Percentiles rank a stretch among this genome's conserved stretches.
phyloP scores from a whole-genome alignment of 2,797 vertebrate genomes.

The Pangasius krempfi region DNA sequence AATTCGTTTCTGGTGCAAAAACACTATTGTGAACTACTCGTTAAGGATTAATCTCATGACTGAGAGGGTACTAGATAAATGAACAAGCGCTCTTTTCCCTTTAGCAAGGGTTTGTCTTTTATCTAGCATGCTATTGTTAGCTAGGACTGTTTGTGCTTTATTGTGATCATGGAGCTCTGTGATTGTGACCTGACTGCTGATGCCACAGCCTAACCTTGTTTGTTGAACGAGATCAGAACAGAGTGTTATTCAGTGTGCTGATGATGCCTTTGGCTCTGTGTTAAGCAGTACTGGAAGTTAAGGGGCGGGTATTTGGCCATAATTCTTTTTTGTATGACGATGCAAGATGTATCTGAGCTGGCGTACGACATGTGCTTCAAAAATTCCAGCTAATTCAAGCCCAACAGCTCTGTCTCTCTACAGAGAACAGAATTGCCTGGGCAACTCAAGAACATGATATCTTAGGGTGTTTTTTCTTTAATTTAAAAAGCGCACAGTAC shows the following conservation, averaged over 20 bases:
- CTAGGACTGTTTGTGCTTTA: neutral
- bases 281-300: neutral
- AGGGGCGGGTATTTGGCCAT: neutral
- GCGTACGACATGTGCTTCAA: neutral
- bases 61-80: neutral
- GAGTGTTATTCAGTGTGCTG: neutral
- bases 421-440: neutral
- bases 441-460: neutral
- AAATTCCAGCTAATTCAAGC: neutral
- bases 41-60: constrained; percentile 2
- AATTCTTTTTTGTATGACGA: neutral
- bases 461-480: neutral
- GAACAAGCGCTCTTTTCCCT: neutral
- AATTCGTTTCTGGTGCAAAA: neutral
- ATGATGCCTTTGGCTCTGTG: neutral
- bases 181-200: neutral
- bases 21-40: neutral
- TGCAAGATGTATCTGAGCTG: neutral
- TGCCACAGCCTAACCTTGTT: too few species aligned
- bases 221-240: neutral
- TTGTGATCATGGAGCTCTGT: neutral
- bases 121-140: neutral
- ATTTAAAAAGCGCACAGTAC: neutral
- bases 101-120: neutral
- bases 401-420: neutral